Evolutionary conservation across 2,113 vertebrate species (phyloP).

Genomic region (Vireo altiloquus): DNA sequence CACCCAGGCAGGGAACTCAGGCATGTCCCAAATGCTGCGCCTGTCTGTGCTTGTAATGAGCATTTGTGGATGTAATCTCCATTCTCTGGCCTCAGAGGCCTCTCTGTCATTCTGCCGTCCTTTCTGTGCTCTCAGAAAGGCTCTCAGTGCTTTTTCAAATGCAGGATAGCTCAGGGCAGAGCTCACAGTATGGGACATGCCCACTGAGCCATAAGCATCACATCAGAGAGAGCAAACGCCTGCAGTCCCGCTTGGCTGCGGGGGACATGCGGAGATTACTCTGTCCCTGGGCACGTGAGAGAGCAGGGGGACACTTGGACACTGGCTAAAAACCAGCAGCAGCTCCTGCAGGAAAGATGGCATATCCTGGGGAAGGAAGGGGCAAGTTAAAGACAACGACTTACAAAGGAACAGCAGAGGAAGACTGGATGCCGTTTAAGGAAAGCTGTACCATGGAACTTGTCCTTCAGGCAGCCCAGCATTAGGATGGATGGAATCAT

Average conservation of each 20-base stretch:
- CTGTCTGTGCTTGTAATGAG: not conserved
- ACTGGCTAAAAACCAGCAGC: not conserved
- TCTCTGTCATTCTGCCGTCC: not conserved
- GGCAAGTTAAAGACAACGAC: fast-evolving
- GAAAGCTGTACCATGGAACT: not conserved
- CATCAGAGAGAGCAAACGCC: not conserved
- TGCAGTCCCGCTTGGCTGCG: fast-evolving
- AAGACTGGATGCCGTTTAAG: not conserved
- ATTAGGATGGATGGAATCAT: fast-evolving
- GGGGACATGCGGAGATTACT: not conserved
- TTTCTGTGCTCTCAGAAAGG: not conserved
- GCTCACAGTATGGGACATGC: not conserved
- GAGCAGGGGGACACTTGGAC: no score
- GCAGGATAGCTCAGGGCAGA: not conserved
- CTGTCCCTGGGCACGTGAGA: fast-evolving
- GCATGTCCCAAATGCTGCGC: not conserved
- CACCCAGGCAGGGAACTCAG: not conserved
- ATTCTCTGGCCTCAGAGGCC: not conserved
- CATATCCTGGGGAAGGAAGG: fast-evolving
- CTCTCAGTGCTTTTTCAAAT: not conserved
- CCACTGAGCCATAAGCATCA: not conserved
- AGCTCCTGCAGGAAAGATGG: not conserved
- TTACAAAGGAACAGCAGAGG: not conserved
- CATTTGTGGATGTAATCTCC: not conserved
- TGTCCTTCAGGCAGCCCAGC: not conserved